Conservation (phyloP, 2,888 invertebrate genomes). For the Meiosimyza platycephala region DNA sequence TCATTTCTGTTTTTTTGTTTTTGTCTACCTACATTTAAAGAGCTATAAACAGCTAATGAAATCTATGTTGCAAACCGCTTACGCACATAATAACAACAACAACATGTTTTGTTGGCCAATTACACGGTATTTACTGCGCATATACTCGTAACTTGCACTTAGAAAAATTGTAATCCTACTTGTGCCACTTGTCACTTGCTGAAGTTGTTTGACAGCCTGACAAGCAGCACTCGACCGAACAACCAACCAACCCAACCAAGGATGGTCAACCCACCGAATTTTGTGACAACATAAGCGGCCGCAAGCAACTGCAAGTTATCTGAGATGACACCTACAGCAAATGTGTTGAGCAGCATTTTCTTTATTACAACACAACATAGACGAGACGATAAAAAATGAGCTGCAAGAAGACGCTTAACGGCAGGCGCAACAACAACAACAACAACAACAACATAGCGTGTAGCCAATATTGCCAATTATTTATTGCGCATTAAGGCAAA, state of each 20-base stretch:
- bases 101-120: constrained; percentile 16
- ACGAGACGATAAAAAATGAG: neutral
- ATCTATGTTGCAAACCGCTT: too few species aligned
- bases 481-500: constrained; percentile 22
- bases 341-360: constrained; percentile 8
- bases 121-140: constrained; percentile 9
- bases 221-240: neutral
- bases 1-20: too few species aligned
- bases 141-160: neutral
- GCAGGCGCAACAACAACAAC: too few species aligned
- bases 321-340: constrained; percentile 24
- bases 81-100: neutral
- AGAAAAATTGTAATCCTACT: constrained; percentile 3
- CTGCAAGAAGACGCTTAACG: neutral
- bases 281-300: neutral
- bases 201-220: constrained; percentile 23
- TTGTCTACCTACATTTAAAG: too few species aligned
- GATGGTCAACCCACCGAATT: neutral
- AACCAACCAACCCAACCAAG: constrained; percentile 3
- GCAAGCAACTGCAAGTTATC: constrained; percentile 3
- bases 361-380: neutral
- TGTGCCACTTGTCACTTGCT: constrained; percentile 17
- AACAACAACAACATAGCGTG: neutral
- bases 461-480: constrained; percentile 20
- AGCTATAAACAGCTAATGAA: too few species aligned